Base-by-base conservation (phyloP, 2,797 vertebrate genomes). In the Sebastes steindachneri region DNA sequence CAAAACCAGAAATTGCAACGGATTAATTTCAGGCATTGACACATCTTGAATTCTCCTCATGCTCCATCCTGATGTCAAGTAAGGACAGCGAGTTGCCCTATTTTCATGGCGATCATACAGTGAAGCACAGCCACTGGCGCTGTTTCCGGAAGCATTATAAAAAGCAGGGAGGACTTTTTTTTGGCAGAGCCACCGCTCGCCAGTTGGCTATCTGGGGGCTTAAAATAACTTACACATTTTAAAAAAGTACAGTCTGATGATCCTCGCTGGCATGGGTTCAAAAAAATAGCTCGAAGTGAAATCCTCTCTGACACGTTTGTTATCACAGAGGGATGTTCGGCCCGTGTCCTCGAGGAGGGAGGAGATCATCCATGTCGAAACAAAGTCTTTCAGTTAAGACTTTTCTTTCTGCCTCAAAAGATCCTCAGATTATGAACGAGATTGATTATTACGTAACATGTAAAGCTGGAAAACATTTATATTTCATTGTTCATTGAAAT, bases 61-160 rank as follows among this genome's bases (percentile, higher is more conserved):
- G 70, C 59, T 83, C 58, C 58, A 8, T 75, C 48, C 48, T 1
- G 60, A 29, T 88, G 86, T 86, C 74, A 10, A 69, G 79, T 69
- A 7, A 89, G 87, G 88, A 88, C 85, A 78, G 68, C 12, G 8
- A 78, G 80, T 73, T 73, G 84, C 58, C 86, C 89, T 68, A 84
- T 85, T 92, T 92, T 84, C 77, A 84, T 62, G 48, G 80, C 54
- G 79, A 77, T 84, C 82, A 70, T 3, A 21, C 45, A 91, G 83
- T 26, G 41, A 89, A 85, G 85, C 64, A 12, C 67, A 68, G 84
- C 73, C 55, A 65, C 89, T 86, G 89, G 88, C 62, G 11, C 79
- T 21, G 73, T 84, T 92, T 90, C 60, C 85, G 79, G 35, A 85
- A 28, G 68, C 86, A 78, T 85, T 86, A 45, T 86, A 45, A 45